Evolutionary conservation across 2,888 invertebrate species (phyloP).

Genomic region (Pollenia amentaria): DNA sequence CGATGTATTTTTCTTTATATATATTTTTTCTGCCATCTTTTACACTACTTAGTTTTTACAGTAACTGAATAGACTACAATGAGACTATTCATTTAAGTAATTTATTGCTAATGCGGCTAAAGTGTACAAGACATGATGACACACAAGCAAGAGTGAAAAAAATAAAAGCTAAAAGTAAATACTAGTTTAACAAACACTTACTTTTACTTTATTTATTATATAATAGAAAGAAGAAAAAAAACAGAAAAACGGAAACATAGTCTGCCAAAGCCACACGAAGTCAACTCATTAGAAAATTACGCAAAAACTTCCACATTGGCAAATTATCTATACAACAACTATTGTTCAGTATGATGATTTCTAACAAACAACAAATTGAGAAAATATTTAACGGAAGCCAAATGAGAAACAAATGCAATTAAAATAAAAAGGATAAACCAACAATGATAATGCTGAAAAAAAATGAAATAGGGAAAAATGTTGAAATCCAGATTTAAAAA

Average conservation of each 20-base stretch:
- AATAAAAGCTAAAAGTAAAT: slow-evolving; percentile 58
- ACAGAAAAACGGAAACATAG: slow-evolving; percentile 21
- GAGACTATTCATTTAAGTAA: slow-evolving; percentile 67
- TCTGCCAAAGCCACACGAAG: slow-evolving; percentile 65
- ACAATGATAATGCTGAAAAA: slow-evolving; percentile 32
- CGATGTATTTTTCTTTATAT: background rate
- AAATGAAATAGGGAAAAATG: slow-evolving; percentile 21
- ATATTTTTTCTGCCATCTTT: background rate
- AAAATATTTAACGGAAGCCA: slow-evolving; percentile 21
- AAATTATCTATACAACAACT: slow-evolving; percentile 47
- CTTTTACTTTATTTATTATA: slow-evolving; percentile 38
- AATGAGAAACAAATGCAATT: slow-evolving; percentile 57
- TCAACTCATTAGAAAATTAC: slow-evolving; percentile 74
- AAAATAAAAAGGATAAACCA: slow-evolving; percentile 48
- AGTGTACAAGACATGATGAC: slow-evolving; percentile 48
- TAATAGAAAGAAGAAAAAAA: background rate
- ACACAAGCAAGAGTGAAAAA: background rate
- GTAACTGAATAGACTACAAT: slow-evolving; percentile 56
- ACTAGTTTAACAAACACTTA: slow-evolving; percentile 53
- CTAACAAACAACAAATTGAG: background rate
- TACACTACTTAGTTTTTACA: background rate
- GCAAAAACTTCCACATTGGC: slow-evolving; percentile 34
- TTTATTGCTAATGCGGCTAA: slow-evolving; percentile 69
- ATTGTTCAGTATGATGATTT: slow-evolving; percentile 45
- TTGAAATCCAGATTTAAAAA: background rate